phyloP scores from a whole-genome alignment of 1,140 invertebrate genomes.

The Planococcus citri region DNA sequence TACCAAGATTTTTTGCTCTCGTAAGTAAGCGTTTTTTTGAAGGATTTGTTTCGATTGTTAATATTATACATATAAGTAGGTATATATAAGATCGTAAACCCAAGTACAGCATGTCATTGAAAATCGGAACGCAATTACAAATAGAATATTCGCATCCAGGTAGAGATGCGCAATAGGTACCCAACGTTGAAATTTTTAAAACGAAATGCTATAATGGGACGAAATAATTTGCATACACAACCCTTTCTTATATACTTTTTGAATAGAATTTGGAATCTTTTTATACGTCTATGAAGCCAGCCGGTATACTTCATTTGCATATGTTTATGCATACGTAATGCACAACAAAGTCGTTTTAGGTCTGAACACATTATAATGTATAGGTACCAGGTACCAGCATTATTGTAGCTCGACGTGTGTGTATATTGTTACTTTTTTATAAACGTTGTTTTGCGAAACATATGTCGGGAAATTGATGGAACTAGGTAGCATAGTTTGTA shows the following conservation, averaged over 20 bases:
- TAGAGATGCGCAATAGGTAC: background rate
- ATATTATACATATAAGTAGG: too few relatives aligned
- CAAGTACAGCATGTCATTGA: background rate
- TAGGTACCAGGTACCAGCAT: slow-evolving; percentile 18
- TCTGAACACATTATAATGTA: slow-evolving; percentile 12
- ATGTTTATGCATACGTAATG: slow-evolving; percentile 18
- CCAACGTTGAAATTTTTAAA: background rate
- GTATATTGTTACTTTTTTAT: slow-evolving; percentile 15
- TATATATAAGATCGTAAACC: too few relatives aligned
- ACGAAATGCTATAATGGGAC: slow-evolving; percentile 9
- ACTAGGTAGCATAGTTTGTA: background rate
- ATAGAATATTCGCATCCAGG: background rate
- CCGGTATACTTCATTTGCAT: slow-evolving; percentile 20
- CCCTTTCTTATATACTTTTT: slow-evolving; percentile 13
- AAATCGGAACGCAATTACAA: slow-evolving; percentile 1
- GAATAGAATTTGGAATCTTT: slow-evolving; percentile 13
- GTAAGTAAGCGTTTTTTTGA: too few relatives aligned
- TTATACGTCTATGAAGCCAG: slow-evolving; percentile 10
- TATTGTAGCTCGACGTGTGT: slow-evolving; percentile 10
- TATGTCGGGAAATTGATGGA: background rate
- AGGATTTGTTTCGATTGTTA: too few relatives aligned
- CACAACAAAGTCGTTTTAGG: slow-evolving; percentile 15
- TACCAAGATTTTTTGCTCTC: too few relatives aligned
- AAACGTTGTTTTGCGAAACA: background rate
- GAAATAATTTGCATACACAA: slow-evolving; percentile 17